Base-by-base conservation (phyloP, 2,888 invertebrate genomes). In the Lasioglossum marginatum region DNA sequence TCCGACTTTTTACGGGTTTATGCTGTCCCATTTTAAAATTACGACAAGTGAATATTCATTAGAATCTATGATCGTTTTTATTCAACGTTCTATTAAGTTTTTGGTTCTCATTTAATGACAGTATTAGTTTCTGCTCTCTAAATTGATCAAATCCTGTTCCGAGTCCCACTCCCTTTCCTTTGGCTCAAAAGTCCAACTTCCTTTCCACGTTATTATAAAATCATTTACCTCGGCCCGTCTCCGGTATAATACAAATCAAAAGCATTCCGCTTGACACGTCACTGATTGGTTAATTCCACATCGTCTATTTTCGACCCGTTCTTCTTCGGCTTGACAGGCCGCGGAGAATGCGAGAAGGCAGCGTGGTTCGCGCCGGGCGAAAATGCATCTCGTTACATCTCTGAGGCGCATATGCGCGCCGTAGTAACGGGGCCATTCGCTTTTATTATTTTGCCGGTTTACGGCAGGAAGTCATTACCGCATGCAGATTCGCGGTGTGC, bases 391-490 rank as follows among this genome's bases (percentile, higher is more conserved):
- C 85, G 88, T 89, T 89, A 87, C 85, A 80, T 45, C 76, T 79
- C 75, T 45, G 77, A 27, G 31, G 66, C 52, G 73, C 52, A 52
- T 78, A 82, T 79, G 81, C 78, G 60, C 79, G 77, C 86, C 83
- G 81, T 63, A 43, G 82, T 88, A 88, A 90, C 87, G 85, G 87
- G 92, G 85, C 86, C 87, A 87, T 87, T 90, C 88, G 84, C 85
- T 91, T 91, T 90, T 93, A 89, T 92, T 89, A 90, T 89, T 87
- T 90, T 78, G 87, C 88, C 88, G 86, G 83, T 91, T 91, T 92
- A 93, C 92, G 92, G 87, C 93, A 94, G 94, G 94, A 93, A 93
- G 94, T 94, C 93, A 93, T 94, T 94, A 93, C 93, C 82, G 90
- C 91, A 93, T 94, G 94, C 91, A 94, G 93, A 94, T 93, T 92